These are phyloP conservation scores for Lagocephalus sceleratus DNA, from an alignment of 2,797 vertebrate genomes.

Conservation along the genomic window DNA sequence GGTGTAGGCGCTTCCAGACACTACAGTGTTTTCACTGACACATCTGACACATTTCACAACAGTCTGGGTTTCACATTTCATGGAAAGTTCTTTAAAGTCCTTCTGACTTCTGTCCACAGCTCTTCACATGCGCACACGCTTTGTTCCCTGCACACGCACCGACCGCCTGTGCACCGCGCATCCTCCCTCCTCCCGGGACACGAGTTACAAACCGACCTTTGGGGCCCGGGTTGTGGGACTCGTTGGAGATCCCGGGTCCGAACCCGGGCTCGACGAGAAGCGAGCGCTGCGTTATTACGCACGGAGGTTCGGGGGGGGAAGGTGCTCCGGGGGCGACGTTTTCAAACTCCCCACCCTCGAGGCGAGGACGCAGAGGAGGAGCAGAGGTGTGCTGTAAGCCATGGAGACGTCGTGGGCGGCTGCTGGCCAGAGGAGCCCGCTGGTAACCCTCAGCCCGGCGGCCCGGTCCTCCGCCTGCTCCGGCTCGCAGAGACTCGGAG, in stretches of 20 bases:
- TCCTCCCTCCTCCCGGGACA: neutral
- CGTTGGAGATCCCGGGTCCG: constrained; percentile 30
- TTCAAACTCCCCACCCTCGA: constrained; percentile 56
- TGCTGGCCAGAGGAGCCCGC: constrained; percentile 10
- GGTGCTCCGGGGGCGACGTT: neutral
- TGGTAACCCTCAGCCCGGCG: constrained; percentile 13
- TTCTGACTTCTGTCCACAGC: too few relatives aligned
- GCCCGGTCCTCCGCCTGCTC: constrained; percentile 31
- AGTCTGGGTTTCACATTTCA: too few relatives aligned
- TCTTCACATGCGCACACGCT: too few relatives aligned
- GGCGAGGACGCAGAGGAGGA: constrained; percentile 45
- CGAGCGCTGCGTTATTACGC: neutral
- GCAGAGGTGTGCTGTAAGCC: constrained; percentile 29
- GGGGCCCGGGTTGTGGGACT: constrained; percentile 11
- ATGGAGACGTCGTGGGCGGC: constrained; percentile 23
- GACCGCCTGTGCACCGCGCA: too few relatives aligned
- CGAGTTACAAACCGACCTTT: constrained; percentile 61
- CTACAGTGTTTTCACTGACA: too few relatives aligned
- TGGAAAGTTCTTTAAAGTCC: too few relatives aligned
- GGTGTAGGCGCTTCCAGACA: too few relatives aligned
- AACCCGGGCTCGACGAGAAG: constrained; percentile 11
- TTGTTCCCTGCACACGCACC: too few relatives aligned
- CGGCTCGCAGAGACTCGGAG: constrained; percentile 56
- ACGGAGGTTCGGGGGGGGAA: neutral
- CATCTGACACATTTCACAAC: too few relatives aligned